Evolutionary conservation across 2,888 invertebrate genomes (phyloP).

Genomic region (Ischnus inquisitorius): DNA sequence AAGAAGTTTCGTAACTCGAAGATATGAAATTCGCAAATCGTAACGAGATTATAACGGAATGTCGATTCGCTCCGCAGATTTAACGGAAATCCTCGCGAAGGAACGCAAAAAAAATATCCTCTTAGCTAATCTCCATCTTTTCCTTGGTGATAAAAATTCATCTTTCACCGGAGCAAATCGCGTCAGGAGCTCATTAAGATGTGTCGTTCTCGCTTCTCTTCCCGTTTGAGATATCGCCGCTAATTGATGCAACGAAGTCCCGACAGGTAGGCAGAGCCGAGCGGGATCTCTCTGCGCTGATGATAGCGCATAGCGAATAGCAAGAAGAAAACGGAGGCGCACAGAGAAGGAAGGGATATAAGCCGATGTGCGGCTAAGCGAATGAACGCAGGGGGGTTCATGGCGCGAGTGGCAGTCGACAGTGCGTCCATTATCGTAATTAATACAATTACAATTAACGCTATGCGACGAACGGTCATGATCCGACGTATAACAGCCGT

Average conservation of each 20-base stretch:
- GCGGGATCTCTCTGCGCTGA: constrained; percentile 43
- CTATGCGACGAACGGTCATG: constrained; percentile 65
- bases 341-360: constrained; percentile 57
- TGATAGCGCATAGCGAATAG: constrained; percentile 18
- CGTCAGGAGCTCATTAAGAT: constrained; percentile 60
- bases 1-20: not conserved
- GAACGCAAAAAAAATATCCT: not conserved
- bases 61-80: not conserved
- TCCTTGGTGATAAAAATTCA: constrained; percentile 48
- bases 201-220: constrained; percentile 6
- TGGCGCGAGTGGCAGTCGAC: constrained; percentile 41
- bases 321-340: constrained; percentile 10
- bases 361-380: constrained; percentile 39
- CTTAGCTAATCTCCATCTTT: constrained; percentile 12
- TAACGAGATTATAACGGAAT: not conserved
- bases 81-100: not conserved
- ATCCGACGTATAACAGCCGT: constrained; percentile 36
- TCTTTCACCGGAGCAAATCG: constrained; percentile 50
- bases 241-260: constrained; percentile 70
- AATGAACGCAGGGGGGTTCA: constrained; percentile 39
- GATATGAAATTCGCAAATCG: not conserved
- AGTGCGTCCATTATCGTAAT: constrained; percentile 82
- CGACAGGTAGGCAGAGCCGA: constrained; percentile 49
- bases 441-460: constrained; percentile 84
- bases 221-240: constrained; percentile 67